Evolutionary conservation across 2,797 vertebrate species (phyloP).

Genomic region (Mormyrops boulengeri): DNA sequence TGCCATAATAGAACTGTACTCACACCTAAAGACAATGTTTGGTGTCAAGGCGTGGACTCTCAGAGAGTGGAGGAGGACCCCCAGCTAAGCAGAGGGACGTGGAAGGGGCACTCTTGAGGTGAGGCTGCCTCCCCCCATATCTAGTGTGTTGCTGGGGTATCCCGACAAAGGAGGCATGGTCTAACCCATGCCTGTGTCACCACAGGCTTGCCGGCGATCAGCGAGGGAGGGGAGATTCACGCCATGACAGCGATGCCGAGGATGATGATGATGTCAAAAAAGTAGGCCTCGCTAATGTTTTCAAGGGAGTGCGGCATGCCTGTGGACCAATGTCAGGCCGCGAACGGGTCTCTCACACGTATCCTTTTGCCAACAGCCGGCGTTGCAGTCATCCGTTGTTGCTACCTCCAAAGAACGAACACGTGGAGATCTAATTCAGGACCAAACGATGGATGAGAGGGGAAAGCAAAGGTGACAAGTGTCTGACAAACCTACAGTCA

Average conservation of each 20-base stretch:
- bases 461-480: conserved; percentile 84
- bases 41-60: conserved; percentile 90
- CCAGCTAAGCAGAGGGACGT: conserved; percentile 98
- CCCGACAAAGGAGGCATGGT: neutral
- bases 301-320: neutral
- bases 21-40: neutral
- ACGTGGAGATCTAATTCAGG: conserved; percentile 97
- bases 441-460: conserved; percentile 97
- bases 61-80: conserved; percentile 87
- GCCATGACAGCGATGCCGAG: conserved; percentile 95
- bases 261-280: conserved; percentile 91
- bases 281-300: conserved; percentile 37
- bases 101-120: conserved; percentile 92
- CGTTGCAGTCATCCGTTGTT: conserved; percentile 98
- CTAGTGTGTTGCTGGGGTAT: neutral
- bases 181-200: neutral
- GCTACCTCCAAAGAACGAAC: conserved; percentile 99
- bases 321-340: neutral
- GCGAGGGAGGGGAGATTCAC: conserved; percentile 91
- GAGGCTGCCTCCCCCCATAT: conserved; percentile 8
- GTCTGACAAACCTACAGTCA: neutral
- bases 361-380: conserved; percentile 65
- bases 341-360: neutral
- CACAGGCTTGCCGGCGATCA: conserved; percentile 91
- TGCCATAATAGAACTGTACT: neutral